Conservation (phyloP, 2,888 invertebrate genomes). For the Polyploca ridens region DNA sequence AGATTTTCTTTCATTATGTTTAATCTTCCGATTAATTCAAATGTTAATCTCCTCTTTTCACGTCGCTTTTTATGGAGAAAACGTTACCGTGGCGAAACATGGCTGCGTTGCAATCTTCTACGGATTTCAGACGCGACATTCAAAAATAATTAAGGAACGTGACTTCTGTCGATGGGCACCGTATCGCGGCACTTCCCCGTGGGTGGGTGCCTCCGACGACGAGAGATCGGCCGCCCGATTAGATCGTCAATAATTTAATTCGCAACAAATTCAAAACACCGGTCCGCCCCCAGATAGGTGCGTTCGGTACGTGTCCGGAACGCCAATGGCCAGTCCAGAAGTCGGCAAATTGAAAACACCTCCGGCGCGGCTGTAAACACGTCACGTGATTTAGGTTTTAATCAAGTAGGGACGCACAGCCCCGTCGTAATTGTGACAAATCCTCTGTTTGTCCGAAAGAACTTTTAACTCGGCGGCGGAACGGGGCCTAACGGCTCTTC, state of each 20-base stretch:
- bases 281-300: slow-evolving; percentile 77
- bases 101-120: slow-evolving; percentile 58
- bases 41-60: slow-evolving; percentile 81
- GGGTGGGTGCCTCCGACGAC: slow-evolving; percentile 41
- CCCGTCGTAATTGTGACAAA: slow-evolving; percentile 84
- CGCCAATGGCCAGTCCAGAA: slow-evolving; percentile 77
- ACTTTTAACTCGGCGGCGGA: slow-evolving; percentile 80
- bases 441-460: slow-evolving; percentile 84
- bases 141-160: slow-evolving; percentile 80
- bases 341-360: slow-evolving; percentile 84
- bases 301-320: slow-evolving; percentile 79
- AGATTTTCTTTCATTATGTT: slow-evolving; percentile 85
- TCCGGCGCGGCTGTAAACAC: slow-evolving; percentile 83
- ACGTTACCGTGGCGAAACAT: slow-evolving; percentile 68
- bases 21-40: slow-evolving; percentile 85
- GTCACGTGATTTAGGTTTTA: slow-evolving; percentile 85
- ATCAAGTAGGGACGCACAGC: slow-evolving; percentile 83
- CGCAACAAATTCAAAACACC: slow-evolving; percentile 82
- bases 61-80: slow-evolving; percentile 73
- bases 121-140: slow-evolving; percentile 69
- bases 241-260: slow-evolving; percentile 83
- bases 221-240: slow-evolving; percentile 70
- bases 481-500: slow-evolving; percentile 76
- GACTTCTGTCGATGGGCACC: slow-evolving; percentile 48
- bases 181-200: slow-evolving; percentile 27